These are phyloP conservation scores for Pandemis heparana DNA, from an alignment of 2,888 invertebrate species.

Conservation along the genomic window DNA sequence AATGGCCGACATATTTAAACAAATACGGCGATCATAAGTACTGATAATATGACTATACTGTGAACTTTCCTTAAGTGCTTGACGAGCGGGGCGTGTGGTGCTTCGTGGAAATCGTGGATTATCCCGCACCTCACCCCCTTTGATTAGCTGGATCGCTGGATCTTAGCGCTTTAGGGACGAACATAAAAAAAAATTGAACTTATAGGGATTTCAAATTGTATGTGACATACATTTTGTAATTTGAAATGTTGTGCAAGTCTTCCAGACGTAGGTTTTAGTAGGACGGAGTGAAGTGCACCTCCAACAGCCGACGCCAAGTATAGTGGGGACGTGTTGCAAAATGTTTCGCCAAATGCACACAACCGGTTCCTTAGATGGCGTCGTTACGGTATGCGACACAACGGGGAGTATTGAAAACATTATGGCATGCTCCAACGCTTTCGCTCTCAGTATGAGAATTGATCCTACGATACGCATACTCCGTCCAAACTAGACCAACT, in stretches of 20 bases:
- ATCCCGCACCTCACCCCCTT: no score
- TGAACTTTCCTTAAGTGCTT: no score
- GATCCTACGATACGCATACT: conserved; percentile 28
- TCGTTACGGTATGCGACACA: conserved; percentile 47
- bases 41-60: no score
- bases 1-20: background rate
- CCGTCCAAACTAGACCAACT: conserved; percentile 44
- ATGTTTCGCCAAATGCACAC: conserved; percentile 68
- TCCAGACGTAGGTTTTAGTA: conserved; percentile 27
- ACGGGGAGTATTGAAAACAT: conserved; percentile 40
- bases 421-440: conserved; percentile 58
- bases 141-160: no score
- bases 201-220: background rate
- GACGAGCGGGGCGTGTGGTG: no score
- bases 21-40: no score
- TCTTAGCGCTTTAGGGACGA: no score
- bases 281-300: conserved; percentile 31
- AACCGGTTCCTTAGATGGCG: conserved; percentile 66
- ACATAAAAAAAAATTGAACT: background rate
- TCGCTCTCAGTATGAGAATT: conserved; percentile 61
- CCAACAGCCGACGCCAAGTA: conserved; percentile 16
- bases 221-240: background rate
- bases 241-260: conserved; percentile 12
- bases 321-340: conserved; percentile 66
- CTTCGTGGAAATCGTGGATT: no score